These are phyloP conservation scores for Pogonomyrmex barbatus DNA, from an alignment of 1,140 invertebrate species.

Conservation along the genomic window DNA sequence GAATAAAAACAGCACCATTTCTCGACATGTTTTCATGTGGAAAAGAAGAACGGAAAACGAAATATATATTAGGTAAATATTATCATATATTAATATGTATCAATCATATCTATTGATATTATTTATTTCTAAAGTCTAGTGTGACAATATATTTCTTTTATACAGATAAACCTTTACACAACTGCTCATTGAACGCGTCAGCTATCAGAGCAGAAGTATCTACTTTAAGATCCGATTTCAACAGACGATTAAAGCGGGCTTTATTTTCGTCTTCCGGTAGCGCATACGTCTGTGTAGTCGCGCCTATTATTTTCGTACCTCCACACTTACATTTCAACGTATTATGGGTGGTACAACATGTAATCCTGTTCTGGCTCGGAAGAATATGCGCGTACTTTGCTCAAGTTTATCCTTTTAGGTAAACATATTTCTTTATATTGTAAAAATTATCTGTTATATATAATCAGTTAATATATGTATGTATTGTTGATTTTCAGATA, in stretches of 20 bases:
- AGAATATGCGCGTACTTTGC: slow-evolving; percentile 93
- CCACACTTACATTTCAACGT: slow-evolving; percentile 94
- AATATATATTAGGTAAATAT: slow-evolving; percentile 80
- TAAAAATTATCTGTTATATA: not conserved
- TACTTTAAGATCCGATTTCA: slow-evolving; percentile 94
- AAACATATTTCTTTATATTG: slow-evolving; percentile 7
- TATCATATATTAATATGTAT: not conserved
- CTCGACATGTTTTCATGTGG: slow-evolving; percentile 88
- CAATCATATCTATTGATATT: slow-evolving; percentile 4
- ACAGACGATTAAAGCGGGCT: slow-evolving; percentile 94
- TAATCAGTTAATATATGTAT: not conserved
- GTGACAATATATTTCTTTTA: slow-evolving; percentile 35
- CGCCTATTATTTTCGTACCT: slow-evolving; percentile 92
- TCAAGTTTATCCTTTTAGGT: slow-evolving; percentile 91
- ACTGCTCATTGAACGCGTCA: slow-evolving; percentile 90
- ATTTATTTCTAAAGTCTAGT: slow-evolving; percentile 19
- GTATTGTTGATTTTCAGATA: slow-evolving; percentile 86
- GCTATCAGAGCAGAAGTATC: slow-evolving; percentile 95
- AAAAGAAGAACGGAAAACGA: slow-evolving; percentile 83
- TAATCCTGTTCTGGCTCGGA: slow-evolving; percentile 93
- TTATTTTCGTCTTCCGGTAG: slow-evolving; percentile 95
- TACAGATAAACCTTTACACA: slow-evolving; percentile 88
- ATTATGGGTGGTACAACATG: slow-evolving; percentile 93
- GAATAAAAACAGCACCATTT: slow-evolving; percentile 90
- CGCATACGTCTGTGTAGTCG: slow-evolving; percentile 96